Evolutionary conservation across 2,113 vertebrate genomes (phyloP), one percentile per base, ranked within the genome.

Genomic region (Pipra filicauda): DNA sequence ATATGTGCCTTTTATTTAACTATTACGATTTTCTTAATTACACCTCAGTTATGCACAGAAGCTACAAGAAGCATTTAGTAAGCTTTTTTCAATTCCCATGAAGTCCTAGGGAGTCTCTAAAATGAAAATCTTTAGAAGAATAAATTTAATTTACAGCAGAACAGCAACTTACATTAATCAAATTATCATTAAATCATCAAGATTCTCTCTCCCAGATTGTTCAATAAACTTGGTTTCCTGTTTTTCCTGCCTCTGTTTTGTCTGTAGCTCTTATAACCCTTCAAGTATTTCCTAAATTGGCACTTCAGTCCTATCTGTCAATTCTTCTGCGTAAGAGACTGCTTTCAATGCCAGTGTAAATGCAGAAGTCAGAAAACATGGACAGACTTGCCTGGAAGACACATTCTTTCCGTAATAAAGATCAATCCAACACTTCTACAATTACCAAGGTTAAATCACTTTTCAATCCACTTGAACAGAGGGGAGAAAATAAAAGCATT

Each of bases 281-380:
- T 77, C 79, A 97, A 97, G 95, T 97, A 98, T 98, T 98, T 98
- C 97, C 96, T 97, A 96, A 96, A 91, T 91, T 94, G 91, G 73
- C 91, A 96, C 97, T 96, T 91, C 93, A 73, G 54, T 92, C 82
- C 75, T 92, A 91, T 82, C 95, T 92, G 86, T 97, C 96, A 49
- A 51, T n/a, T 64, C 69, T 64, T 82, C 79, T 86, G n/a, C 1
- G 0, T 69, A 64, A 85, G 65, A 69, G 61, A 31, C 44, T 24
- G 12, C 22, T 57, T 93, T 91, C 3, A 3, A 43, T 24, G 84
- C 77, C 96, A 94, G 70, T 66, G 76, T n/a, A 91, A 95, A 94
- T 16, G 39, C 52, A 39, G 15, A 72, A 85, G 24, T 54, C 77
- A 84, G 65, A 83, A 91, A 57, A 31, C 2, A 86, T 1, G 8